Conservation (phyloP, 2,113 vertebrate genomes). For the Eptesicus fuscus region DNA sequence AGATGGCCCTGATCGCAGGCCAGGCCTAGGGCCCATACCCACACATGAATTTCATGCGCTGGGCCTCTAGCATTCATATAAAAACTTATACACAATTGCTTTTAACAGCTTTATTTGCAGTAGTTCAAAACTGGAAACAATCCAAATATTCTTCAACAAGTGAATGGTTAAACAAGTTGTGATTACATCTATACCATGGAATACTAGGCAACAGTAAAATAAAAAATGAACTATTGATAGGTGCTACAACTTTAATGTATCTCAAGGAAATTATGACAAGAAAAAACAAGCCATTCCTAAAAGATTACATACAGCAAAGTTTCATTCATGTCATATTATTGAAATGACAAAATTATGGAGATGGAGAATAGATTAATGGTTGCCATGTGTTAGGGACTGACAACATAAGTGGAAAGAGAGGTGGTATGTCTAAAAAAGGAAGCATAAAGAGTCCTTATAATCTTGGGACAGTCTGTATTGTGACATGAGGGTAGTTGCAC, state of each 20-base stretch:
- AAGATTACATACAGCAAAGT: not conserved
- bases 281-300: not conserved
- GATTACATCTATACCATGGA: not conserved
- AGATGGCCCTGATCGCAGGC: too few relatives aligned
- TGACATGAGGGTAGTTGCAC: not conserved
- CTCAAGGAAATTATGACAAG: not conserved
- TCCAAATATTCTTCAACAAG: not conserved
- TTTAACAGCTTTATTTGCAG: not conserved
- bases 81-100: not conserved
- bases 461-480: not conserved
- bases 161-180: not conserved
- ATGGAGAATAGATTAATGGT: not conserved
- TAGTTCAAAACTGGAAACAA: not conserved
- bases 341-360: not conserved
- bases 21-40: too few relatives aligned
- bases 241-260: not conserved
- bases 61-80: not conserved
- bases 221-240: not conserved
- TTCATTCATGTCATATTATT: not conserved
- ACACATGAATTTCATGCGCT: too few relatives aligned
- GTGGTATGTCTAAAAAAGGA: not conserved
- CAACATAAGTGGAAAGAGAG: not conserved
- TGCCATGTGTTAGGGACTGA: not conserved
- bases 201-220: not conserved
- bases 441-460: not conserved